Percentiles rank a stretch among this genome's conserved stretches.
These are phyloP conservation scores for Ophion slaviceki DNA, from an alignment of 2,888 invertebrate genomes.

Conservation along the genomic window DNA sequence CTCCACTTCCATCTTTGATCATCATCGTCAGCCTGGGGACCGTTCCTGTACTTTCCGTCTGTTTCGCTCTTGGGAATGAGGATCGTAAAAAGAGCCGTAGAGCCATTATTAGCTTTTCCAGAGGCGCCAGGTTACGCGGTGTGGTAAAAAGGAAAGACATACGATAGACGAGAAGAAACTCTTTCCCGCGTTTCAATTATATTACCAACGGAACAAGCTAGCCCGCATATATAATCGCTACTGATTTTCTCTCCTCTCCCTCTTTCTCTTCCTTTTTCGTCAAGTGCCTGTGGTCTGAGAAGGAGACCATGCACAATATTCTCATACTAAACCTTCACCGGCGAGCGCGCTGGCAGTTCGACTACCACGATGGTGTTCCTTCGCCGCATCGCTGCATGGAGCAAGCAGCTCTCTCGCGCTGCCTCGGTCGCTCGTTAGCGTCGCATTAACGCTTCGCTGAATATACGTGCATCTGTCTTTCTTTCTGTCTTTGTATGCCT, in stretches of 20 bases:
- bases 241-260: slow-evolving; percentile 43
- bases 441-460: slow-evolving; percentile 65
- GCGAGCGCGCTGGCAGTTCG: slow-evolving; percentile 31
- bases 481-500: background rate
- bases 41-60: background rate
- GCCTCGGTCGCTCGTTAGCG: slow-evolving; percentile 60
- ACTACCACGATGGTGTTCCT: slow-evolving; percentile 40
- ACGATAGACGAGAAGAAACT: slow-evolving; percentile 25
- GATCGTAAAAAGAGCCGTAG: slow-evolving; percentile 2
- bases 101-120: slow-evolving; percentile 3
- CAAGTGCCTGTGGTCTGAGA: background rate
- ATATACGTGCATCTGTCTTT: slow-evolving; percentile 24
- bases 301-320: slow-evolving; percentile 18
- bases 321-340: background rate
- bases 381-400: slow-evolving; percentile 47
- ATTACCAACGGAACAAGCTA: slow-evolving; percentile 4
- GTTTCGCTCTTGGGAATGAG: background rate
- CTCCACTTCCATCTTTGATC: background rate
- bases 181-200: slow-evolving; percentile 22
- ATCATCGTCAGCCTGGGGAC: background rate
- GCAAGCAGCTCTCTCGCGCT: slow-evolving; percentile 40
- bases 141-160: background rate
- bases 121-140: slow-evolving; percentile 9
- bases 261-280: background rate
- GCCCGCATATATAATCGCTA: slow-evolving; percentile 51